A percentile compares a stretch with the other conserved stretches of the same genome.
phyloP scores from a whole-genome alignment of 2,113 vertebrate species.

The Sakesphorus luctuosus region DNA sequence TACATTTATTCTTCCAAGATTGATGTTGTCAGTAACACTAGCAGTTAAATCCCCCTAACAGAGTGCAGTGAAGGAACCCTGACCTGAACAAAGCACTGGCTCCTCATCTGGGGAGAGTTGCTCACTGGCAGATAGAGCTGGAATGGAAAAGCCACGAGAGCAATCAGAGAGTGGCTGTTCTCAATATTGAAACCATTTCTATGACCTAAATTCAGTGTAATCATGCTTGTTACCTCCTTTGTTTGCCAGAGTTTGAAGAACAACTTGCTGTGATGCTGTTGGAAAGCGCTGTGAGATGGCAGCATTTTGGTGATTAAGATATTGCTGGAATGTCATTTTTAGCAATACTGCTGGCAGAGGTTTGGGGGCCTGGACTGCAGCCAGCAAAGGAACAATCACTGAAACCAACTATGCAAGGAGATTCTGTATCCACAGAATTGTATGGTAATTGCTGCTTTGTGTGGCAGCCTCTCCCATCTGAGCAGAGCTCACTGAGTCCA shows the following conservation, averaged over 20 bases:
- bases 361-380: not conserved
- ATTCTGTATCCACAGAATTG: not conserved
- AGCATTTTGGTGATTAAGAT: not conserved
- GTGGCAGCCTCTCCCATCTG: not conserved
- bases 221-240: not conserved
- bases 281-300: not conserved
- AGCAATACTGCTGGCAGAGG: conserved; percentile 5
- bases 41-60: not conserved
- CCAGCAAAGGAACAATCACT: conserved; percentile 11
- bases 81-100: not conserved
- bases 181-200: not conserved
- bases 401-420: not conserved
- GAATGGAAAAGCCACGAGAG: not conserved
- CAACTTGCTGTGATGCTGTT: not conserved
- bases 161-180: not conserved
- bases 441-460: not conserved
- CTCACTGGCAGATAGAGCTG: not conserved
- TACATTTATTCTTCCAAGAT: not conserved
- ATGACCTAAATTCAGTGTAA: not conserved
- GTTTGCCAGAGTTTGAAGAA: not conserved
- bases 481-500: fast-evolving
- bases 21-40: not conserved
- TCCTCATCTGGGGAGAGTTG: not conserved
- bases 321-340: conserved; percentile 17
- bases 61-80: not conserved